These are phyloP conservation scores for Semaprochilodus insignis DNA, from an alignment of 2,797 vertebrate species.

Conservation along the genomic window DNA sequence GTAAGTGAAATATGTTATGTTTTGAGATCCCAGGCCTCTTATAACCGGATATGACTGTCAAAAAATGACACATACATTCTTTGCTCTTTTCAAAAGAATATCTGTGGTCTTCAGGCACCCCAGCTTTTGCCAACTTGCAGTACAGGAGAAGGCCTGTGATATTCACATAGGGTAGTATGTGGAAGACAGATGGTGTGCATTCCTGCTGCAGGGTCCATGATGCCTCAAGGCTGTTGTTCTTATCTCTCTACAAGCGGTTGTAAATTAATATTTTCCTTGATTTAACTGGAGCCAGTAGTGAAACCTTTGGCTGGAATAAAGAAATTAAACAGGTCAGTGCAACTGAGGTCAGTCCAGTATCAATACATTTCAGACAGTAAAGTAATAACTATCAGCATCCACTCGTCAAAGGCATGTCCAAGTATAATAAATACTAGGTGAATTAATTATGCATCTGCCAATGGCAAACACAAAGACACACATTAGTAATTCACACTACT, in stretches of 20 bases:
- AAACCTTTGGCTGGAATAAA: background rate
- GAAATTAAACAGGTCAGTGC: background rate
- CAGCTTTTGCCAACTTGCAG: background rate
- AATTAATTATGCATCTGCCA: background rate
- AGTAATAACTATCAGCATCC: background rate
- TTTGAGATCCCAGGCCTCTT: background rate
- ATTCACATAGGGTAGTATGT: background rate
- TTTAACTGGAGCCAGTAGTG: background rate
- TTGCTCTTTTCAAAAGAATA: background rate
- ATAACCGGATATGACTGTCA: background rate
- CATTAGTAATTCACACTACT: background rate
- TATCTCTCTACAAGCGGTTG: background rate
- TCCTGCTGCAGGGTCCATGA: background rate
- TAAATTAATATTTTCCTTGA: background rate
- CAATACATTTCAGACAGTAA: background rate
- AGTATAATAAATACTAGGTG: background rate
- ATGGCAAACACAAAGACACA: slow-evolving; percentile 2
- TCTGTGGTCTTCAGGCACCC: background rate
- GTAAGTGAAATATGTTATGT: too few species aligned
- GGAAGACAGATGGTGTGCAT: background rate
- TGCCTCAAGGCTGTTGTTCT: background rate
- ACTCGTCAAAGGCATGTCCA: background rate
- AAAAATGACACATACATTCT: background rate
- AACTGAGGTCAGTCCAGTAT: background rate
- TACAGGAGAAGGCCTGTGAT: background rate